These are phyloP conservation scores for Nematopogon swammerdamellus DNA, from an alignment of 2,888 invertebrate genomes.

Conservation along the genomic window DNA sequence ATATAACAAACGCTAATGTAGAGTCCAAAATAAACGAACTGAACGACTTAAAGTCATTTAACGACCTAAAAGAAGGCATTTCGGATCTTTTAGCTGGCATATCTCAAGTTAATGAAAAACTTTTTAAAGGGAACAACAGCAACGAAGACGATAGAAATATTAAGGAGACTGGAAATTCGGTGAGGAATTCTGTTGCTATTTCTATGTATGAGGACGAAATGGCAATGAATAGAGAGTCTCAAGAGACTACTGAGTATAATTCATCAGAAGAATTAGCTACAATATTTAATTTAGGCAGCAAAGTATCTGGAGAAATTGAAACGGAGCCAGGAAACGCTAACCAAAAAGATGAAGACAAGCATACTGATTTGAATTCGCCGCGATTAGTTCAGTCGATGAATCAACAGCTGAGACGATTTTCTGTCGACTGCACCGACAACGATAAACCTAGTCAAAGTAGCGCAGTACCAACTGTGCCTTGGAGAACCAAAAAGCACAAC, in stretches of 20 bases:
- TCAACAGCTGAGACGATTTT: constrained; percentile 42
- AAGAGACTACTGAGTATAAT: constrained; percentile 58
- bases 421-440: constrained; percentile 35
- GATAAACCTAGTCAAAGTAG: constrained; percentile 43
- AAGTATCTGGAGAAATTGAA: constrained; percentile 11
- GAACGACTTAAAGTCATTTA: constrained; percentile 45
- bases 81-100: constrained; percentile 50
- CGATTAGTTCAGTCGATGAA: constrained; percentile 45
- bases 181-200: constrained; percentile 35
- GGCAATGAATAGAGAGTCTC: constrained; percentile 34
- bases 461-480: constrained; percentile 46
- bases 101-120: constrained; percentile 45
- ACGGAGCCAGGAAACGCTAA: constrained; percentile 17
- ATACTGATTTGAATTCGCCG: constrained; percentile 43
- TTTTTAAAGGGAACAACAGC: constrained; percentile 22
- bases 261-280: constrained; percentile 63
- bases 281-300: constrained; percentile 47
- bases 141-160: constrained; percentile 16
- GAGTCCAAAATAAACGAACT: constrained; percentile 39
- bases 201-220: constrained; percentile 46
- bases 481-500: constrained; percentile 46
- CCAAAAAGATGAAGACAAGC: constrained; percentile 22
- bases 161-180: constrained; percentile 13
- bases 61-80: constrained; percentile 49
- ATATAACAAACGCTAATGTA: constrained; percentile 17